These are phyloP conservation scores for Taurulus bubalis DNA, from an alignment of 2,113 vertebrate species.

Conservation along the genomic window DNA sequence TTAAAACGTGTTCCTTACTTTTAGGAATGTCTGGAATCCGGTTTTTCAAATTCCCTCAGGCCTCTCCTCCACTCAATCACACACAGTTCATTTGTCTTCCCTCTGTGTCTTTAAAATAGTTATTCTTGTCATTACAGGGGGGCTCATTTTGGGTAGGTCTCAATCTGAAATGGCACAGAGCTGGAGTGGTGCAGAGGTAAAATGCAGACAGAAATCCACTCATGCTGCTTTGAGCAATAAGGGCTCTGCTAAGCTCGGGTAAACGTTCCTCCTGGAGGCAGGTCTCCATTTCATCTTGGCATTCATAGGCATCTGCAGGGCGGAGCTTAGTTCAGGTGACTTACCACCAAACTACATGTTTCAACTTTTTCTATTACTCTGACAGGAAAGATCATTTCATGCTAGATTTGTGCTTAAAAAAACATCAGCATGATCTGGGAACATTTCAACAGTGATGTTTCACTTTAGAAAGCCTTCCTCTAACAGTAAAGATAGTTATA, in stretches of 20 bases:
- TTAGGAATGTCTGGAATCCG: slow-evolving; percentile 69
- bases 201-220: slow-evolving; percentile 63
- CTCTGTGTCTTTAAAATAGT: slow-evolving; percentile 62
- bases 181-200: slow-evolving; percentile 49
- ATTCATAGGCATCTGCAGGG: slow-evolving; percentile 47
- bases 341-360: slow-evolving; percentile 47
- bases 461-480: neutral
- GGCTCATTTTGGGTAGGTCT: slow-evolving; percentile 57
- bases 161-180: slow-evolving; percentile 57
- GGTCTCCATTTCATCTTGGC: slow-evolving; percentile 75
- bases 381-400: slow-evolving; percentile 34
- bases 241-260: slow-evolving; percentile 69
- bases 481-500: neutral
- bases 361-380: slow-evolving; percentile 31
- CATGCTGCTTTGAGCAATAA: slow-evolving; percentile 61
- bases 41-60: slow-evolving; percentile 51
- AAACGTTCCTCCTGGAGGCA: slow-evolving; percentile 75
- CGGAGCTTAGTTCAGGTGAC: slow-evolving; percentile 56
- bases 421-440: neutral
- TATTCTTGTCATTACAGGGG: slow-evolving; percentile 64
- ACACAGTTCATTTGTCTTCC: slow-evolving; percentile 59
- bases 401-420: slow-evolving; percentile 8
- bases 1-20: slow-evolving; percentile 30
- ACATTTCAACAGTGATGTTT: neutral
- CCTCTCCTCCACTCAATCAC: slow-evolving; percentile 49